Base-by-base conservation (phyloP, 2,113 vertebrate species). In the Sinosuthora webbiana region DNA sequence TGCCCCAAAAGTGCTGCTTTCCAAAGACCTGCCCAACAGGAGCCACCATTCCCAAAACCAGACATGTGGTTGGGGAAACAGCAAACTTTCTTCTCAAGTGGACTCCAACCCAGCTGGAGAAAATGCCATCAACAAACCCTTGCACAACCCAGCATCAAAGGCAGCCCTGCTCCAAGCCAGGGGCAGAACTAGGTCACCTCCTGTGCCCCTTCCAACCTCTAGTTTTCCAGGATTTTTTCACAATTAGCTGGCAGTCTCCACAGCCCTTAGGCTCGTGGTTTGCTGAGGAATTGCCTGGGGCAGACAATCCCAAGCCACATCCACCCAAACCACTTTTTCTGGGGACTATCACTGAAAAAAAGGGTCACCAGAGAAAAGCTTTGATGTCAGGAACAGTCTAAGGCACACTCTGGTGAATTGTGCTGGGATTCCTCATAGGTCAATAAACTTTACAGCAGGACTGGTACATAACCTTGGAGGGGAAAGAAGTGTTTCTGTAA, bases 361-460 rank as follows among this genome's bases (percentile, higher is more conserved):
- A 91, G 41, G 56, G 65, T 13, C 16, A 3, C 45, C 15, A 35
- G 77, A 42, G 2, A 44, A 79, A 87, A 80, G 93, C 91, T 95
- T 89, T 93, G 91, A 95, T 95, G 83, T 87, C 73, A 89, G 69
- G 50, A 85, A 41, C 42, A 67, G 55, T 52, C 33, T 10, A 59
- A 42, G 24, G 81, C 62, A 55, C 15, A 11, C 17, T n/a, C 30
- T 2, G 9, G n/a, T 70, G 71, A 90, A 95, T 52, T 73, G 73
- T 10, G 2, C 56, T 23, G 60, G 81, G 76, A 91, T 93, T 91
- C 74, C 74, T 73, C 87, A 56, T 27, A 79, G 74, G 52, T 82
- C 89, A 85, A 90, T 97, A 97, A 95, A 96, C 73, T 95, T 96
- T 93, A 96, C 11, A 89, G 81, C 87, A 70, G 78, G 56, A 89